Conservation (phyloP, 2,888 invertebrate species). For the Hoplodrina blanda region DNA sequence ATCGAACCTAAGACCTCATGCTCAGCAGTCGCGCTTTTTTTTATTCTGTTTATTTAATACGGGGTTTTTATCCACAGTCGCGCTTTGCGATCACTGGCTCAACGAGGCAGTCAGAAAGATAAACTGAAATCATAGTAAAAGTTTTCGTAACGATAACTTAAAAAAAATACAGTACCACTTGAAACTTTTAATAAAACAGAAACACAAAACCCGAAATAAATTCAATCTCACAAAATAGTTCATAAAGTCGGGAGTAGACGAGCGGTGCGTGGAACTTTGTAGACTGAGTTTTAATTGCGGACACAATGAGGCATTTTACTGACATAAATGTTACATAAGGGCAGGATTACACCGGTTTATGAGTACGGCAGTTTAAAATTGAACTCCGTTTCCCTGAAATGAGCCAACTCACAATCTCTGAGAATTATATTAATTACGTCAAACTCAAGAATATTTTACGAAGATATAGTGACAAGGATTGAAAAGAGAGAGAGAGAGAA, state of each 20-base stretch:
- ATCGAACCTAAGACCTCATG: too few species aligned
- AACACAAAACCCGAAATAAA: conserved; percentile 39
- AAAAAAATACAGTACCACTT: not conserved
- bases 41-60: too few species aligned
- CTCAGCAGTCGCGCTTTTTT: too few species aligned
- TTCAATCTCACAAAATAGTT: conserved; percentile 54
- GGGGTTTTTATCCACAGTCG: too few species aligned
- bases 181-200: conserved; percentile 39
- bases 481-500: too few species aligned
- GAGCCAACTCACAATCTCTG: not conserved
- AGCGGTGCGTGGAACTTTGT: conserved; percentile 46
- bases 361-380: conserved; percentile 9
- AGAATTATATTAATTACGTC: not conserved
- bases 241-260: conserved; percentile 50
- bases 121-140: too few species aligned
- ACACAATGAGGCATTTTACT: conserved; percentile 52
- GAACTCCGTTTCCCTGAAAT: not conserved
- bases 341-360: conserved; percentile 41
- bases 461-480: too few species aligned
- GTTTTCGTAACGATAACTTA: too few species aligned
- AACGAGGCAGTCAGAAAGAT: too few species aligned
- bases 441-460: too few species aligned
- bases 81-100: too few species aligned
- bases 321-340: conserved; percentile 52
- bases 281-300: conserved; percentile 57